phyloP scores from a whole-genome alignment of 1,140 invertebrate species.

The Fopius arisanus region DNA sequence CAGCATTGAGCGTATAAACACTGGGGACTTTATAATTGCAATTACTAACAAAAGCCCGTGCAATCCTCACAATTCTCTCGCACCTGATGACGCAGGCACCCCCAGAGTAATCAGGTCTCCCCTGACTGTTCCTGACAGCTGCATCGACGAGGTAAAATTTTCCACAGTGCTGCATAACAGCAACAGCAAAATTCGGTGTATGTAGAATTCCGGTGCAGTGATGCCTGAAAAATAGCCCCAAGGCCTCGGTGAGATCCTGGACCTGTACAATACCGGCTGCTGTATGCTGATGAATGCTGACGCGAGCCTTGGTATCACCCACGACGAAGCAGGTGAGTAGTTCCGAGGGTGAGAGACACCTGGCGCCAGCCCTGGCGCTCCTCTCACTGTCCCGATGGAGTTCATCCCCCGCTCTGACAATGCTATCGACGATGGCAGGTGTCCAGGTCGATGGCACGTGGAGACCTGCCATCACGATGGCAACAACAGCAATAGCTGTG shows the following conservation, averaged over 20 bases:
- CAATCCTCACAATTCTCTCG: constrained; percentile 44
- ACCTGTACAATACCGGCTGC: constrained; percentile 41
- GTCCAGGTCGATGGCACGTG: constrained; percentile 55
- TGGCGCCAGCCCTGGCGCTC: constrained; percentile 33
- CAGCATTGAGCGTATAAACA: constrained; percentile 50
- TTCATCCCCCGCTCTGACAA: constrained; percentile 45
- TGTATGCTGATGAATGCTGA: constrained; percentile 44
- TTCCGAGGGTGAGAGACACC: constrained; percentile 48
- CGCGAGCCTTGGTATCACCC: constrained; percentile 43
- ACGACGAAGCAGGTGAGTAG: constrained; percentile 47
- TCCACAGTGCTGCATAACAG: constrained; percentile 51
- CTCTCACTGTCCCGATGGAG: constrained; percentile 45
- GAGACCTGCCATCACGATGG: constrained; percentile 44
- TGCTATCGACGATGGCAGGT: constrained; percentile 42
- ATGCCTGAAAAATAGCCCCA: constrained; percentile 40
- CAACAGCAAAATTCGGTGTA: constrained; percentile 41
- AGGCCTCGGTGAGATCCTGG: constrained; percentile 32
- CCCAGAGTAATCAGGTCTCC: constrained; percentile 34
- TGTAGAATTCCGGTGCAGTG: constrained; percentile 43
- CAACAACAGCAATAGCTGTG: constrained; percentile 50
- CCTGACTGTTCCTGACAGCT: constrained; percentile 38
- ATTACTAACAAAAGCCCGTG: constrained; percentile 43
- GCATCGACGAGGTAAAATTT: constrained; percentile 55
- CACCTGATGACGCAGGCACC: constrained; percentile 50
- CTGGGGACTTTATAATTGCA: constrained; percentile 45